Evolutionary conservation across 2,113 vertebrate species (phyloP), one percentile per base, ranked within the genome.

Genomic region (Dissostichus mawsoni): DNA sequence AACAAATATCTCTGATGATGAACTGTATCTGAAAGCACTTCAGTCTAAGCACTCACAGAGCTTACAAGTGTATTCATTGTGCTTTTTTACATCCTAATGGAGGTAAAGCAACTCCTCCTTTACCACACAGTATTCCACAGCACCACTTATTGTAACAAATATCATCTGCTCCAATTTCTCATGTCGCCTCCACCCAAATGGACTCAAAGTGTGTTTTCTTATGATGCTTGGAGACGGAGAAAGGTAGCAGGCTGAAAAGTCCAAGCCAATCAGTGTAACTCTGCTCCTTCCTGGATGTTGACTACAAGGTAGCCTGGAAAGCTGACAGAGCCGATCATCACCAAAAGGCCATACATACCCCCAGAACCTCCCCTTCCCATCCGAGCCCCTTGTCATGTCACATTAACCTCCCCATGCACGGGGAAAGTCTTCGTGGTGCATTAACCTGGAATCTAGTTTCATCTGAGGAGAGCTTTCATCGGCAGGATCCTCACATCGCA

Each of bases 301-400:
- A 36, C 65, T 79, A 59, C 70, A 73, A 83, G 82, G 78, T 52
- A 77, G 71, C 74, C 67, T 16, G 69, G 61, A 78, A 79, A 72
- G 29, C 89, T 85, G 89, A 89, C 87, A 74, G 67, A 88, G 66
- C 25, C 75, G 71, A 88, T 89, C 84, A 85, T 23, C 48, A 14
- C 47, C 59, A 68, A 70, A 84, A 77, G 56, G 64, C 33, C 44
- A 36, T 2, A 29, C 76, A 23, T 17, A 50, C 76, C 25, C 41
- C 20, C 55, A 66, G 63, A 74, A 50, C 33, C 58, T 7, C 20
- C 44, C 16, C 59, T 53, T 48, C 71, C 14, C 12, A 18, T 61
- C 55, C 44, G 41, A 20, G 33, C 50, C 58, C 59, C 77, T 61
- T 65, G 76, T 87, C 85, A 74, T 56, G 53, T 86, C 70, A n/a